Conservation (phyloP, 2,888 invertebrate species). For the Lissocephala sabroskyi region DNA sequence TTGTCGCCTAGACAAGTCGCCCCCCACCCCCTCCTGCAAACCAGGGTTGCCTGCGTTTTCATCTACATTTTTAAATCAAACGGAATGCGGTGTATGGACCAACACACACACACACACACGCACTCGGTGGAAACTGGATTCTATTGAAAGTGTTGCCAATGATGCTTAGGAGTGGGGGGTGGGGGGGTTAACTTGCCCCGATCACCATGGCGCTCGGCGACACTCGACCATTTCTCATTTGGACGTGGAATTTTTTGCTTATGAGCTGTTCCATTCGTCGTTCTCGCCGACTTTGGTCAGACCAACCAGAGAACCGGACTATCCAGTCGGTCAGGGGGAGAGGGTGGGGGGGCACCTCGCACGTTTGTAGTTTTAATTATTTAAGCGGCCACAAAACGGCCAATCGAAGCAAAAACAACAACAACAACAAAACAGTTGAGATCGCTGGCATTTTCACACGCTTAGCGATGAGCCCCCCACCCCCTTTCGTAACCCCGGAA, state of each 20-base stretch:
- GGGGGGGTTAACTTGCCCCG: no score
- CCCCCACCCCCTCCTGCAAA: no score
- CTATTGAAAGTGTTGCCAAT: slow-evolving; percentile 60
- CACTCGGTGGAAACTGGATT: slow-evolving; percentile 50
- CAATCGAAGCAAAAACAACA: slow-evolving; percentile 48
- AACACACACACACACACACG: slow-evolving; percentile 6
- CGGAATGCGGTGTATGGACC: slow-evolving; percentile 3
- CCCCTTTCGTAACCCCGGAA: no score
- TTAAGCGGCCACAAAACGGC: slow-evolving; percentile 29
- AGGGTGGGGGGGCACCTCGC: no score
- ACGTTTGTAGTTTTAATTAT: background rate
- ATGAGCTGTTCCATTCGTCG: slow-evolving; percentile 35
- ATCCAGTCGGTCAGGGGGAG: background rate
- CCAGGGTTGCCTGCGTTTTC: no score
- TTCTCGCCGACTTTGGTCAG: no score
- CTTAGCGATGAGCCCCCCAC: no score
- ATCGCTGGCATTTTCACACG: slow-evolving; percentile 56
- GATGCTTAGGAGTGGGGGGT: slow-evolving; percentile 17
- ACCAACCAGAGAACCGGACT: slow-evolving; percentile 8
- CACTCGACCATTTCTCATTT: slow-evolving; percentile 16
- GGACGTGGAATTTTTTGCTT: slow-evolving; percentile 53
- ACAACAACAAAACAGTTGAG: slow-evolving; percentile 33
- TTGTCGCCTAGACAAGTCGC: no score
- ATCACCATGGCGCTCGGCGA: background rate
- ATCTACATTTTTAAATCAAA: background rate